These are phyloP conservation scores for Merops nubicus DNA, from an alignment of 2,113 vertebrate species.

Conservation along the genomic window DNA sequence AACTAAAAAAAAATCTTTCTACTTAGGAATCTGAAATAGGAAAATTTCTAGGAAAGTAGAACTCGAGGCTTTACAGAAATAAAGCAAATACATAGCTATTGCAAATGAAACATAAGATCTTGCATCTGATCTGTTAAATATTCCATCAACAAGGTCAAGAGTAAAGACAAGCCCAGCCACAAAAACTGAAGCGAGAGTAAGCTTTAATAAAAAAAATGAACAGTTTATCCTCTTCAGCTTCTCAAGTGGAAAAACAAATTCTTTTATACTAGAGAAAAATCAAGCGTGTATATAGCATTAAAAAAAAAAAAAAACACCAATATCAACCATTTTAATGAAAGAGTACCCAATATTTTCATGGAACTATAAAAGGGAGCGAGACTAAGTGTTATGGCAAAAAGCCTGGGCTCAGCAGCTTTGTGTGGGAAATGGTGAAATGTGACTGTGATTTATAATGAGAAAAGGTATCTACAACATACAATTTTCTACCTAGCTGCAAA, in stretches of 20 bases:
- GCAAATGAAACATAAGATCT: conserved; percentile 69
- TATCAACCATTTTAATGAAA: conserved; percentile 77
- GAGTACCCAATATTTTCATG: conserved; percentile 74
- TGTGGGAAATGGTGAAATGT: conserved; percentile 89
- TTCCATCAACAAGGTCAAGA: conserved; percentile 74
- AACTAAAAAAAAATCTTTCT: neutral
- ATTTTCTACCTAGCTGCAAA: conserved; percentile 99
- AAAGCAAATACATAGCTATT: conserved; percentile 54
- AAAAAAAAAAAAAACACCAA: conserved; percentile 11
- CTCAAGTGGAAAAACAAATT: conserved; percentile 51
- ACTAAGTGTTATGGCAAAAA: conserved; percentile 75
- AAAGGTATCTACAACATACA: conserved; percentile 97
- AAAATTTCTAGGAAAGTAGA: neutral
- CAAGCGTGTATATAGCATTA: conserved; percentile 21
- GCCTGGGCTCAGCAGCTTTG: conserved; percentile 92
- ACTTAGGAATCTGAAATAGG: neutral
- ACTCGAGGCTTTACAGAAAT: conserved; percentile 23
- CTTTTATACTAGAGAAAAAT: conserved; percentile 42
- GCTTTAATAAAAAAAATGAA: conserved; percentile 58
- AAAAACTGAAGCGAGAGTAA: conserved; percentile 49
- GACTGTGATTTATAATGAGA: conserved; percentile 98
- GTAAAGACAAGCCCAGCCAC: conserved; percentile 63
- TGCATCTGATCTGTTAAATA: conserved; percentile 69
- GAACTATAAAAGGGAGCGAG: conserved; percentile 69
- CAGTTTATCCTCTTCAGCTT: conserved; percentile 64